Evolutionary conservation across 35 echinoderm and acorn worm species (phyloP), one percentile per base, ranked within the genome.

Genomic region (Apostichopus californicus): DNA sequence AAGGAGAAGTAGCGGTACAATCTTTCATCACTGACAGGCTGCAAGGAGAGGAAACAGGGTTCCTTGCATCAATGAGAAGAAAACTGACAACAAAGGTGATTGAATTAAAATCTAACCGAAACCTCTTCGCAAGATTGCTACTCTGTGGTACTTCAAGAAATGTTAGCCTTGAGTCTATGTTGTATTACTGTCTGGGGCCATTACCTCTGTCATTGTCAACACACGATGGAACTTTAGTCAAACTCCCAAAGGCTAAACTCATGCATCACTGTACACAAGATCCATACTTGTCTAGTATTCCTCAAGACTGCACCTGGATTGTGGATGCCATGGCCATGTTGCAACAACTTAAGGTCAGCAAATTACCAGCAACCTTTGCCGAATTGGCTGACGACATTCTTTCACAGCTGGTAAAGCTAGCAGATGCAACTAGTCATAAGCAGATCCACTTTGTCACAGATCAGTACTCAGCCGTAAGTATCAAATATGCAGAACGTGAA

Each of bases 401-500:
- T 11, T 64, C 26, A 5, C 73, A 95, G 79, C 23, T 96, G 14
- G 72, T 92, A 0, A 72, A 79, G 3, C 17, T 91, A 6, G 92
- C 92, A 8, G 8, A 13, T 8, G 55, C 8, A 6, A 13, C 60
- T 60, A n/a, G 57, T 8, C 12, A 8, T 9, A 8, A 61, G 8
- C 7, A 8, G 1, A 18, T 96, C 4, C 87, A 96, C 71, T 96
- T 96, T 91, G 92, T 96, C 0, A 83, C 77, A 57, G 95, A 96
- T 78, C 91, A 22, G 57, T 96, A 96, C 81, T 77, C 90, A 46
- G n/a, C 22, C 9, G 25, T 92, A 6, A 94, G 92, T 70, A 96
- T 92, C 8, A 96, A 94, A 57, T 92, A 92, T 92, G 78, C 86
- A 57, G 93, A 94, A 65, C 57, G 93, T 24, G 53, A 12, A 57